A percentile compares a stretch with the other conserved stretches of the same genome.
These are phyloP conservation scores for Rhagoletis zephyria DNA, from an alignment of 1,140 invertebrate species.

Conservation along the genomic window DNA sequence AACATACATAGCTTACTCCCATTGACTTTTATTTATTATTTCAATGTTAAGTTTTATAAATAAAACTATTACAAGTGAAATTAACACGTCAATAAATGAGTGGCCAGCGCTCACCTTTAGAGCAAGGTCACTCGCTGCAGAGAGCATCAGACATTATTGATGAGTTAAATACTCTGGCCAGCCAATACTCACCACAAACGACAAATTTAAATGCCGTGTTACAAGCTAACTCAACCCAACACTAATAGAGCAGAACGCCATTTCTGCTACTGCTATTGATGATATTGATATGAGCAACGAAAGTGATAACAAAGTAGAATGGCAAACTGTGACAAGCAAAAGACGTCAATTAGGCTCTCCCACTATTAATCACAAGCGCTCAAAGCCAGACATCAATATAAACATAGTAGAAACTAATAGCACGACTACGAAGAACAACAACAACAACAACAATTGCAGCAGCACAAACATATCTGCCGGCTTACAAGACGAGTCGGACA, in stretches of 20 bases:
- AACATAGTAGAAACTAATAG: background rate
- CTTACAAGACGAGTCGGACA: background rate
- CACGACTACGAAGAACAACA: background rate
- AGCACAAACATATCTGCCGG: conserved; percentile 8
- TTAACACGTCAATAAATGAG: too few species aligned
- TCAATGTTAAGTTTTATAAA: too few species aligned
- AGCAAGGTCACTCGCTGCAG: background rate
- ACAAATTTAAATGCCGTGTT: background rate
- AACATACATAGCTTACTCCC: too few species aligned
- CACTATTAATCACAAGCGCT: background rate
- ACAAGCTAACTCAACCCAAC: background rate
- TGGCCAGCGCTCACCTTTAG: too few species aligned
- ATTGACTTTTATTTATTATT: too few species aligned
- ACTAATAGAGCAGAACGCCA: background rate
- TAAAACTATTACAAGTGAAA: too few species aligned
- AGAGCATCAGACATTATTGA: background rate
- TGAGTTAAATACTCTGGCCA: background rate
- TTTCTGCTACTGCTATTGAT: background rate
- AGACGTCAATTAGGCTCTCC: conserved; percentile 3
- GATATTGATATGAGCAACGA: background rate
- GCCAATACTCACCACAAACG: background rate
- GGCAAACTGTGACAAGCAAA: conserved; percentile 19
- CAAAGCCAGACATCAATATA: background rate
- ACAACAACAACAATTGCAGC: background rate
- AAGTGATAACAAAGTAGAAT: conserved; percentile 1